Base-by-base conservation (phyloP, 2,797 vertebrate species). In the Rhinella marina region DNA sequence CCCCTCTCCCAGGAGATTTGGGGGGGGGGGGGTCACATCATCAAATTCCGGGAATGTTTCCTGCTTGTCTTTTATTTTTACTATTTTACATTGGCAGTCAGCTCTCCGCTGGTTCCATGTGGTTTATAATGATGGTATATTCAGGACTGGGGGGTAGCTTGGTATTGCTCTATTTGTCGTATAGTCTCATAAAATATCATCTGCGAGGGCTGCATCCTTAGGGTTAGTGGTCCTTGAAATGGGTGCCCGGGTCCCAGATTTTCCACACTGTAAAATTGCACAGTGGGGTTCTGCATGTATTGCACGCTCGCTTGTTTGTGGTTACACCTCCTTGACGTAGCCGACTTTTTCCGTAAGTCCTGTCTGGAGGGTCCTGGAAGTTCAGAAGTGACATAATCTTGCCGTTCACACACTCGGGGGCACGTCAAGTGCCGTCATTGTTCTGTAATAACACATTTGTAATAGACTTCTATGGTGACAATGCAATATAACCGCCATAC, bases 1-100 rank as follows among this genome's bases (percentile, higher is more conserved):
- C 41, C 78, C 82, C 41, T 6, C 41, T 41, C 41, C 77, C 82
- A 64, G 68, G 82, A 84, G 82, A 84, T 13, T n/a, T n/a, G n/a
- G n/a, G n/a, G n/a, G n/a, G n/a, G n/a, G 73, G 76, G 81, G 72
- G 76, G 81, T 50, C 82, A 23, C 57, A 41, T 32, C 29, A 75
- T 64, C 32, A 61, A 54, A 80, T 84, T 29, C 29, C 13, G 29
- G 54, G 29, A 62, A 25, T 25, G 25, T 25, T 82, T 82, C n/a
- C 12, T 64, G 10, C 16, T 27, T 73, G 19, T 19, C 0, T 27
- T 54, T 21, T 68, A 19, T 23, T 82, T 66, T 68, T 23, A 5
- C 0, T 23, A 23, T 17, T 82, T 27, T 64, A 7, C 13, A 52
- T 82, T 66, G 27, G 68, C 16, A 52, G 66, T 17, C 23, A 50